These are phyloP conservation scores for Ia io DNA, from an alignment of 2,113 vertebrate genomes.

Conservation along the genomic window DNA sequence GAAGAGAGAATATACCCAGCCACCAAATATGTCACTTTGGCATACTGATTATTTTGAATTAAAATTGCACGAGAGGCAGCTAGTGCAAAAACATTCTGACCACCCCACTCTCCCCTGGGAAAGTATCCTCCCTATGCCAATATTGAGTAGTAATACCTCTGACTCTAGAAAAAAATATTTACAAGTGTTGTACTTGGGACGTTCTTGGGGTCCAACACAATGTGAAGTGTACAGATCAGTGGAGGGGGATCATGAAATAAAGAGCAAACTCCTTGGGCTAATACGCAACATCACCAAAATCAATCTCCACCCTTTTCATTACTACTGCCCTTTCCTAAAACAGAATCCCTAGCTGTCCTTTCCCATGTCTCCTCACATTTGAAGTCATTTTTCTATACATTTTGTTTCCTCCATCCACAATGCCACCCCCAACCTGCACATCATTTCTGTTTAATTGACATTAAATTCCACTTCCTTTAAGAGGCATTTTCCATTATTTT, in stretches of 20 bases:
- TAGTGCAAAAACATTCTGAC: background rate
- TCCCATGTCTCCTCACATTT: background rate
- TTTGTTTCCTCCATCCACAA: background rate
- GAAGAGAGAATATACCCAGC: background rate
- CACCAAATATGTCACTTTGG: background rate
- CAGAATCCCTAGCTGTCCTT: background rate
- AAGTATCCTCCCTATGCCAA: background rate
- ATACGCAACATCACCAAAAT: background rate
- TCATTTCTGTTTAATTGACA: background rate
- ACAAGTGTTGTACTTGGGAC: background rate
- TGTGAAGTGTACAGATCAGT: background rate
- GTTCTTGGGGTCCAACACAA: background rate
- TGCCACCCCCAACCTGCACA: background rate
- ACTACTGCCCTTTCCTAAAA: background rate
- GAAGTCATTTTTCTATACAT: background rate
- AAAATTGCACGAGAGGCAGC: background rate
- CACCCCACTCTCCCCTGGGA: background rate
- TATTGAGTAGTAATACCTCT: background rate
- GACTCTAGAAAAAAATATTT: background rate
- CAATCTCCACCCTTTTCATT: background rate
- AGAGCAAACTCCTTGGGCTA: background rate
- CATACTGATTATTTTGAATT: background rate
- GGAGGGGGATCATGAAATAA: background rate
- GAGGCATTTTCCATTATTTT: background rate
- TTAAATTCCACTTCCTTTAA: background rate